phyloP scores from a whole-genome alignment of 2,113 vertebrate species.

The Eulemur rufifrons region DNA sequence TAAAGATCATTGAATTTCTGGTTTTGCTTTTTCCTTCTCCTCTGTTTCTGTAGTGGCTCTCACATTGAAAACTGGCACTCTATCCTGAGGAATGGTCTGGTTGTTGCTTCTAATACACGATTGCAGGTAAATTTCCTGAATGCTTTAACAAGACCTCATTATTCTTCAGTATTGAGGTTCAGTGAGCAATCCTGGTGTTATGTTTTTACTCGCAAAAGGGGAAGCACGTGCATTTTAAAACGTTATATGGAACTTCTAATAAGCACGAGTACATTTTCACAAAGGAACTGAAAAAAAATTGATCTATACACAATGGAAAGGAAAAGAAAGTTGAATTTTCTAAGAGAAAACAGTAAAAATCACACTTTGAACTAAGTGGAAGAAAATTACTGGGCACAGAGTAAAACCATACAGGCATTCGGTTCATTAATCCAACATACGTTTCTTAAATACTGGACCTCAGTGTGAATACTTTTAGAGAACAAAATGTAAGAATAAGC shows the following conservation, averaged over 20 bases:
- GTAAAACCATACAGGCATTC: neutral
- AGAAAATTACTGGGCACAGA: neutral
- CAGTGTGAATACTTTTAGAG: neutral
- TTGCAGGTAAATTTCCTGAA: constrained; percentile 86
- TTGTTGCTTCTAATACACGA: constrained; percentile 94
- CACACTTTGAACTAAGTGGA: neutral
- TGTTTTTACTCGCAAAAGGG: neutral
- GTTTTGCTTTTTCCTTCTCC: neutral
- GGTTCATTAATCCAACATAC: neutral
- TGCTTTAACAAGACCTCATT: neutral
- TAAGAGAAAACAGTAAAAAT: neutral
- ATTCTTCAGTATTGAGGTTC: neutral
- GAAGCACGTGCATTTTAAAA: neutral
- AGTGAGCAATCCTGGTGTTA: neutral
- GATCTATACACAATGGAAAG: neutral
- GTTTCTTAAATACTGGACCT: neutral
- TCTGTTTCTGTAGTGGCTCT: constrained; percentile 86
- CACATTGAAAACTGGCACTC: constrained; percentile 97
- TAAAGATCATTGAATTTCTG: neutral
- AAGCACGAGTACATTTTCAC: neutral
- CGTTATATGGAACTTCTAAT: neutral
- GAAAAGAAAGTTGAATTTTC: neutral
- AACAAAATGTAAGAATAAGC: neutral
- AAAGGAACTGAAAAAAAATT: neutral
- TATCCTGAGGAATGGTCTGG: constrained; percentile 93